Evolutionary conservation across 2,888 invertebrate genomes (phyloP).

Genomic region (Leptopilina syphax): DNA sequence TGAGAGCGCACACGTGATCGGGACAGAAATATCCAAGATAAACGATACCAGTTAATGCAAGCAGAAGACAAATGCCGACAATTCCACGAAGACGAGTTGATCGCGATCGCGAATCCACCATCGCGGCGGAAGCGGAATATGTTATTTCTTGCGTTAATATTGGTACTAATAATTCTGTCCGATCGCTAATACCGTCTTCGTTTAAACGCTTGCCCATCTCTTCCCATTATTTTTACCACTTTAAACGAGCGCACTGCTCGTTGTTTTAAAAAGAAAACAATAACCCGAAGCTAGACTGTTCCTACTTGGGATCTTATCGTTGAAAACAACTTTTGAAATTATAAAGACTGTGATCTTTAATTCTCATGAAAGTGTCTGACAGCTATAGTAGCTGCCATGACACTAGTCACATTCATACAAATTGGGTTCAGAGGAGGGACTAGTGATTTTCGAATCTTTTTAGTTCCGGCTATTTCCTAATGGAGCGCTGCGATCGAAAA

Average conservation of each 20-base stretch:
- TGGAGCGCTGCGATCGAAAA: too few relatives aligned
- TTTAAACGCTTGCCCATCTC: constrained; percentile 67
- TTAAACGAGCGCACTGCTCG: constrained; percentile 44
- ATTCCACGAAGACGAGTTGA: constrained; percentile 85
- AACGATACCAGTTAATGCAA: constrained; percentile 91
- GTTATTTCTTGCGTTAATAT: constrained; percentile 56
- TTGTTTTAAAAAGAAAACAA: constrained; percentile 43
- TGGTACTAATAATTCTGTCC: constrained; percentile 62
- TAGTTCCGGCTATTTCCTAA: too few relatives aligned
- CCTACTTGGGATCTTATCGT: constrained; percentile 47
- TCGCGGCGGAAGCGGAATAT: constrained; percentile 53
- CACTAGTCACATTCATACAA: background rate
- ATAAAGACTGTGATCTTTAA: too few relatives aligned
- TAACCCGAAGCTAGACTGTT: constrained; percentile 45
- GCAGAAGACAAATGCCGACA: constrained; percentile 88
- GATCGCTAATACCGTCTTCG: constrained; percentile 67
- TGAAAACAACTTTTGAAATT: background rate
- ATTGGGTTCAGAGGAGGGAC: too few relatives aligned
- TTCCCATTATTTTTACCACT: constrained; percentile 56
- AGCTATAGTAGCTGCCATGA: constrained; percentile 7
- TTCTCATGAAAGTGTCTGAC: background rate
- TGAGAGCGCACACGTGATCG: constrained; percentile 89
- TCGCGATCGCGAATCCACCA: constrained; percentile 88
- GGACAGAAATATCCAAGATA: constrained; percentile 94
- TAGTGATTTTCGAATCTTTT: too few relatives aligned